Base-by-base conservation (phyloP, 2,888 invertebrate genomes). In the Acronicta psi region DNA sequence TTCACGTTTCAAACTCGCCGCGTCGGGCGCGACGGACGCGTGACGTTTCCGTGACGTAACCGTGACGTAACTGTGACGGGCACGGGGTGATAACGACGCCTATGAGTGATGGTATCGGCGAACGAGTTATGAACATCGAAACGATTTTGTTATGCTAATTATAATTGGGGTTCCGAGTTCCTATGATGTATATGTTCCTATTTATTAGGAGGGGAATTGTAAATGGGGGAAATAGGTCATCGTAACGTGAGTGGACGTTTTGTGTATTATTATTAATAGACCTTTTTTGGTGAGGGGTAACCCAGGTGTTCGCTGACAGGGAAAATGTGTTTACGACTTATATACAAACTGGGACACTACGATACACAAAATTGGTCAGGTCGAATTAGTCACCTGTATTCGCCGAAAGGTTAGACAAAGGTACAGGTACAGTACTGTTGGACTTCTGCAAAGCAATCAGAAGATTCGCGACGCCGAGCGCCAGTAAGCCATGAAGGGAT, bases 121-220 rank as follows among this genome's bases (percentile, higher is more conserved):
- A 40, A 36, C 40, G 40, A 45, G 38, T 53, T 36, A 51, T 50
- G 42, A 46, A 50, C 41, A 58, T 0, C 17, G 42, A 43, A 40
- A 49, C 50, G 37, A 50, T 45, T 60, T 55, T 64, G 40, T 54
- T 58, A 68, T 64, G 65, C 54, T 69, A 58, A 64, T 63, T 68
- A 50, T 38, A 34, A 54, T 52, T 41, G 17, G 36, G 38, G 38
- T 59, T 43, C 29, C 37, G 45, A 37, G n/a, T 55, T 42, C 36
- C n/a, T 11, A 8, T 37, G 37, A 43, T 34, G 23, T 36, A 46
- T 34, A 7, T 14, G 18, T 2, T 31, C 18, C 34, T 25, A 43
- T 36, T 44, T 36, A 56, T 50, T 25, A 16, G 16, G 17, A 10
- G 25, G 25, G 8, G 38, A 36, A 36, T 34, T 25, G 4, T 29